Evolutionary conservation across 2,113 vertebrate genomes (phyloP).

Genomic region (Rhinolophus sinicus): DNA sequence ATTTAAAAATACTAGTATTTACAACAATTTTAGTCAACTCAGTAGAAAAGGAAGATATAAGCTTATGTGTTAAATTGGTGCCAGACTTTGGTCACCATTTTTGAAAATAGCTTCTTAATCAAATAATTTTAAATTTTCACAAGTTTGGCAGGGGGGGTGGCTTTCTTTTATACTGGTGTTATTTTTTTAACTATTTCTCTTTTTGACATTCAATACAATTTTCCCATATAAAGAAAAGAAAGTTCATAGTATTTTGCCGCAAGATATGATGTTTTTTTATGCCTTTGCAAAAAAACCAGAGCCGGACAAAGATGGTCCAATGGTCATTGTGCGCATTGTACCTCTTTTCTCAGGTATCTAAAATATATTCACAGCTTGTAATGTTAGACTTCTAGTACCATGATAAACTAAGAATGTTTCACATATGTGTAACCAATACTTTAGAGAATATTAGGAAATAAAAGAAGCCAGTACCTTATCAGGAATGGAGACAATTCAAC

Average conservation of each 20-base stretch:
- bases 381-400: conserved; percentile 71
- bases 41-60: background rate
- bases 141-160: background rate
- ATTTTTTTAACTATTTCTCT: background rate
- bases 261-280: conserved; percentile 58
- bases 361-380: conserved; percentile 83
- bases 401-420: conserved; percentile 81
- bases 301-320: conserved; percentile 38
- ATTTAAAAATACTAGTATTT: background rate
- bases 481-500: conserved; percentile 39
- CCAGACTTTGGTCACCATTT: background rate
- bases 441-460: conserved; percentile 79
- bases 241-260: conserved; percentile 37
- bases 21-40: background rate
- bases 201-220: background rate
- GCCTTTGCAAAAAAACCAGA: conserved; percentile 69
- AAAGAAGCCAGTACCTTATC: conserved; percentile 80
- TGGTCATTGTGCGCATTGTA: conserved; percentile 66
- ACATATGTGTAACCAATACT: conserved; percentile 79
- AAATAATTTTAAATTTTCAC: conserved; percentile 20
- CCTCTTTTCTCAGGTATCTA: conserved; percentile 75
- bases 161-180: background rate
- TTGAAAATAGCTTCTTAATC: background rate
- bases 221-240: conserved; percentile 34
- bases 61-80: background rate